Evolutionary conservation across 2,113 vertebrate genomes (phyloP).

Genomic region (Phoenicopterus ruber): DNA sequence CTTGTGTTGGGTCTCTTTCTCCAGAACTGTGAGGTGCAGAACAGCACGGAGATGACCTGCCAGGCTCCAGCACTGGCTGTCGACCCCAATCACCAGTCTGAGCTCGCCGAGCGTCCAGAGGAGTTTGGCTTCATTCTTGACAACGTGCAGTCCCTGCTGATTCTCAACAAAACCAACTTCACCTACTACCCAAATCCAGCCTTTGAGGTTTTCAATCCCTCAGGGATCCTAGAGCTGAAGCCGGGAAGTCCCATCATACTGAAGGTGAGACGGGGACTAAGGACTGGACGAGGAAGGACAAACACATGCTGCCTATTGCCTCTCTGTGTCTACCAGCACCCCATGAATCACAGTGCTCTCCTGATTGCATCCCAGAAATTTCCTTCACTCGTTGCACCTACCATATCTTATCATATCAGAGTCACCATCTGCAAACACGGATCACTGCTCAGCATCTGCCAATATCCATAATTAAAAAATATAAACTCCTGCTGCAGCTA

Average conservation of each 20-base stretch:
- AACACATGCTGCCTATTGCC: neutral
- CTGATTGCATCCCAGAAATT: neutral
- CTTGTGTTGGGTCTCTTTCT: neutral
- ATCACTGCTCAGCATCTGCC: neutral
- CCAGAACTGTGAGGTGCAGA: slow-evolving; percentile 88
- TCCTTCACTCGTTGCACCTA: neutral
- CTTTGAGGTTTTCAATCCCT: slow-evolving; percentile 88
- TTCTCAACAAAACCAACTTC: slow-evolving; percentile 93
- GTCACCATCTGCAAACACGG: neutral
- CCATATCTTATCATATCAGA: neutral
- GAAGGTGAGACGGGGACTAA: slow-evolving; percentile 78
- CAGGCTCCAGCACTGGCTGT: slow-evolving; percentile 88
- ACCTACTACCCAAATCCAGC: slow-evolving; percentile 95
- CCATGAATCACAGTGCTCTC: neutral
- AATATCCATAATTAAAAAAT: neutral
- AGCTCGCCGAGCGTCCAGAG: slow-evolving; percentile 84
- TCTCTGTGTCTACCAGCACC: neutral
- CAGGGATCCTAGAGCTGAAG: slow-evolving; percentile 92
- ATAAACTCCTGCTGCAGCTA: neutral
- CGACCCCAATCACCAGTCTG: slow-evolving; percentile 78
- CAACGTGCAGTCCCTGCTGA: slow-evolving; percentile 87
- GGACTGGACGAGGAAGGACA: neutral
- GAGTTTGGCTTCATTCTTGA: slow-evolving; percentile 98
- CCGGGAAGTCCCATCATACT: slow-evolving; percentile 95
- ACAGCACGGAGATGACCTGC: slow-evolving; percentile 90